Evolutionary conservation across 2,888 invertebrate species (phyloP).

Genomic region (Nymphalis c-album): DNA sequence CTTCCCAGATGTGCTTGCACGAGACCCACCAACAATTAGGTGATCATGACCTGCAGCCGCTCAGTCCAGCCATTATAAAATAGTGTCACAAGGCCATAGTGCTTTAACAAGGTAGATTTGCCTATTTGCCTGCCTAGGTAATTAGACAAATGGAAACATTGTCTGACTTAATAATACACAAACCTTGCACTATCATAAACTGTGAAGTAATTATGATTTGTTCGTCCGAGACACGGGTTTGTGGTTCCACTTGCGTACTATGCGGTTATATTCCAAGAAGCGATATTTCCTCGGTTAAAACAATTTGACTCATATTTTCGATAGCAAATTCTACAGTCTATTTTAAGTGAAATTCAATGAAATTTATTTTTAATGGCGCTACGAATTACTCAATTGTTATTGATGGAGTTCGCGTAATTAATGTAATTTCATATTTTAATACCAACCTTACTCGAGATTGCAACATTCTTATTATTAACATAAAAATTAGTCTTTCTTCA

Average conservation of each 20-base stretch:
- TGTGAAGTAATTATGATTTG: conserved; percentile 10
- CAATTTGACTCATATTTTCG: not conserved
- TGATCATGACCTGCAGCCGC: too few species aligned
- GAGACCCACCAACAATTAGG: too few species aligned
- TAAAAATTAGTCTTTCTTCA: too few species aligned
- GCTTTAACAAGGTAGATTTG: too few species aligned
- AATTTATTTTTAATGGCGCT: not conserved
- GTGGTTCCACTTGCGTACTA: conserved; percentile 11
- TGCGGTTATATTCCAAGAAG: conserved; percentile 9
- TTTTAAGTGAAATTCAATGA: conserved; percentile 12
- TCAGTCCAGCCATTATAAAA: too few species aligned
- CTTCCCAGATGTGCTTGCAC: too few species aligned
- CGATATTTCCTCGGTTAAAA: not conserved
- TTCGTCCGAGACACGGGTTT: not conserved
- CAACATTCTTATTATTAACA: too few species aligned
- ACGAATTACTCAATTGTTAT: not conserved
- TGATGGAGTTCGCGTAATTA: not conserved
- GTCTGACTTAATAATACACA: too few species aligned
- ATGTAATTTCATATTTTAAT: not conserved
- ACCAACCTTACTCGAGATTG: too few species aligned
- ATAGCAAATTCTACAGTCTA: not conserved
- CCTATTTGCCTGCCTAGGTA: too few species aligned
- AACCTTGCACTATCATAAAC: not conserved
- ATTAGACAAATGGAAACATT: too few species aligned
- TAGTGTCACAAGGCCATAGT: too few species aligned